Conservation (phyloP, 2,113 vertebrate species). For the Colossoma macropomum region DNA sequence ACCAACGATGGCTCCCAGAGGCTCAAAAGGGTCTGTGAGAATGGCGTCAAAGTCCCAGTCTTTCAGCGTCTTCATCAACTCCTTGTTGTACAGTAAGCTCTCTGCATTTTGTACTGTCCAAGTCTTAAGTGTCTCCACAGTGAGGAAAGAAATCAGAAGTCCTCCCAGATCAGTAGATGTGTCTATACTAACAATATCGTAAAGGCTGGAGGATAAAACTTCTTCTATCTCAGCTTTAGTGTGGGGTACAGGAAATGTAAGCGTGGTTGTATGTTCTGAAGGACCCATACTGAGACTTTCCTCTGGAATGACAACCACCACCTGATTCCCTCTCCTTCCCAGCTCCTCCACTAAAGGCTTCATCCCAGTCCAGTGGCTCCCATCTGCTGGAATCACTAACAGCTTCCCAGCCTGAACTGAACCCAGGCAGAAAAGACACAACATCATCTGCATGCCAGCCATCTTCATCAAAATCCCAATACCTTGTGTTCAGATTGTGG, state of each 20-base stretch:
- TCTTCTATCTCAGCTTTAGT: conserved; percentile 55
- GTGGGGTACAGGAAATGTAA: conserved; percentile 54
- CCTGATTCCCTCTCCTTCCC: conserved; percentile 66
- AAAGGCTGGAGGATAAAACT: accelerated
- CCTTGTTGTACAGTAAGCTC: conserved; percentile 60
- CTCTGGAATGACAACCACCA: conserved; percentile 65
- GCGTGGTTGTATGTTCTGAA: conserved; percentile 66
- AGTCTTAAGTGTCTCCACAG: accelerated
- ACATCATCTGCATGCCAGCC: not conserved
- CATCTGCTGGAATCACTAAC: conserved; percentile 76
- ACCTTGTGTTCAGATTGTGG: not conserved
- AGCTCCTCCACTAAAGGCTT: conserved; percentile 62
- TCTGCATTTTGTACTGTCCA: conserved; percentile 48
- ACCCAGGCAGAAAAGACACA: conserved; percentile 37
- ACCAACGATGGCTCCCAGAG: conserved; percentile 72
- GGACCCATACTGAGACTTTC: conserved; percentile 59
- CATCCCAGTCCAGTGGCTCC: conserved; percentile 83
- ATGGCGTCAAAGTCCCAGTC: conserved; percentile 73
- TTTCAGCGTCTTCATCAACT: conserved; percentile 67
- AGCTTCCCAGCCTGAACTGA: conserved; percentile 69
- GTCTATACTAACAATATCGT: accelerated
- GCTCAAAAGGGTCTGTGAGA: conserved; percentile 70
- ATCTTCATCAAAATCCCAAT: not conserved
- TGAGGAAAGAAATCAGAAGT: not conserved
- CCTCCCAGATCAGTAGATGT: conserved; percentile 51